phyloP scores from a whole-genome alignment of 2,888 invertebrate genomes.

The Machimus atricapillus region DNA sequence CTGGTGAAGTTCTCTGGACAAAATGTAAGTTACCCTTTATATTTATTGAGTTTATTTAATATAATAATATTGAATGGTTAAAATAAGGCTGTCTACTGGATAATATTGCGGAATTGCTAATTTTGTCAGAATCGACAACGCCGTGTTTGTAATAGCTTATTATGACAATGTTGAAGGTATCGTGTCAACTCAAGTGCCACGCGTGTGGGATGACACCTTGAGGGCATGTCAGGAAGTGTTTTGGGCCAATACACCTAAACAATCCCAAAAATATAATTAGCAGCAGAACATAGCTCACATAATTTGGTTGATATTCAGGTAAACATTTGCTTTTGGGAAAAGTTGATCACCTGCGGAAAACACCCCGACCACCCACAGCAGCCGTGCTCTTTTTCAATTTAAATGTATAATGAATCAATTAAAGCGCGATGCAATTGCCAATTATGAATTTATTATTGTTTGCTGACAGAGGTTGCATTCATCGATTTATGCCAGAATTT shows the following conservation, averaged over 20 bases:
- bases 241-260: neutral
- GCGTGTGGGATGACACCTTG: neutral
- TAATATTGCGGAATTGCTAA: no score
- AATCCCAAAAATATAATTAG: neutral
- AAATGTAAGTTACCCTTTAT: no score
- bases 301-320: neutral
- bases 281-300: neutral
- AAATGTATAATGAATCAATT: neutral
- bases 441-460: neutral
- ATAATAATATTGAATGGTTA: no score
- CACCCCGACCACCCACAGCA: neutral
- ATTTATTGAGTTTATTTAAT: no score
- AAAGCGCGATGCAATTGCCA: neutral
- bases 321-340: neutral
- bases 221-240: neutral
- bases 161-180: no score
- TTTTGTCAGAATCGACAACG: no score
- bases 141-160: neutral
- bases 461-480: neutral
- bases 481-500: constrained; percentile 20
- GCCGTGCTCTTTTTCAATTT: neutral
- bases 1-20: no score
- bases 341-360: neutral
- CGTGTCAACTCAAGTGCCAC: neutral
- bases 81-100: no score